Percentiles rank a stretch among this genome's conserved stretches.
These are phyloP conservation scores for Arothron firmamentum DNA, from an alignment of 2,113 vertebrate species.

Conservation along the genomic window DNA sequence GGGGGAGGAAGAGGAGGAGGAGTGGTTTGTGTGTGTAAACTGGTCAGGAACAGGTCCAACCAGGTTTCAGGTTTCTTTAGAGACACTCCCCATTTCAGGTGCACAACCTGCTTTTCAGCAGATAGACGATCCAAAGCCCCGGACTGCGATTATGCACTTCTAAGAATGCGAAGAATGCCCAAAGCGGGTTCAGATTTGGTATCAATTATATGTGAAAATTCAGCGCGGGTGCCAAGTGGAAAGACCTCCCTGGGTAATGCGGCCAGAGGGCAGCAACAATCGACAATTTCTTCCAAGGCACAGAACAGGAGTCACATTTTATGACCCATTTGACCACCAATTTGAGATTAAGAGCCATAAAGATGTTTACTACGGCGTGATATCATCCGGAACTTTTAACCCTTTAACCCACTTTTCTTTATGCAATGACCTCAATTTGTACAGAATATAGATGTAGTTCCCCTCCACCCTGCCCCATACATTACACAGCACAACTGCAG, in stretches of 20 bases:
- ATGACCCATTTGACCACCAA: constrained; percentile 18
- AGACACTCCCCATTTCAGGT: constrained; percentile 48
- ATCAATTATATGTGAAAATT: no score
- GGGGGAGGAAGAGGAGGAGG: not conserved
- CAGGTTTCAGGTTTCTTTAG: constrained; percentile 61
- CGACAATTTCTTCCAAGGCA: no score
- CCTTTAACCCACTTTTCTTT: no score
- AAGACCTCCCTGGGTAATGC: no score
- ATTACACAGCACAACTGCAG: no score
- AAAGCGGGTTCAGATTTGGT: not conserved
- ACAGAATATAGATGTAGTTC: no score
- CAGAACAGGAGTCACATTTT: not conserved
- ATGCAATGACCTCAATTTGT: no score
- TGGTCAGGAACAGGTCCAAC: constrained; percentile 69
- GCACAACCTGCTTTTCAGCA: constrained; percentile 24
- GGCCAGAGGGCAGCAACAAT: no score
- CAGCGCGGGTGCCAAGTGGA: no score
- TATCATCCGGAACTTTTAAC: no score
- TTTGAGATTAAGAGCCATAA: constrained; percentile 3
- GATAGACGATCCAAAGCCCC: constrained; percentile 27
- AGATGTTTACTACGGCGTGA: no score
- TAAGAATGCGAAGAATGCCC: constrained; percentile 9
- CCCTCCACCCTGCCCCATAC: no score
- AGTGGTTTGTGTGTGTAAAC: constrained; percentile 12
- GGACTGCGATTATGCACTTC: not conserved